These are phyloP conservation scores for Mycetomoellerius zeteki DNA, from an alignment of 1,140 invertebrate genomes.

Conservation along the genomic window DNA sequence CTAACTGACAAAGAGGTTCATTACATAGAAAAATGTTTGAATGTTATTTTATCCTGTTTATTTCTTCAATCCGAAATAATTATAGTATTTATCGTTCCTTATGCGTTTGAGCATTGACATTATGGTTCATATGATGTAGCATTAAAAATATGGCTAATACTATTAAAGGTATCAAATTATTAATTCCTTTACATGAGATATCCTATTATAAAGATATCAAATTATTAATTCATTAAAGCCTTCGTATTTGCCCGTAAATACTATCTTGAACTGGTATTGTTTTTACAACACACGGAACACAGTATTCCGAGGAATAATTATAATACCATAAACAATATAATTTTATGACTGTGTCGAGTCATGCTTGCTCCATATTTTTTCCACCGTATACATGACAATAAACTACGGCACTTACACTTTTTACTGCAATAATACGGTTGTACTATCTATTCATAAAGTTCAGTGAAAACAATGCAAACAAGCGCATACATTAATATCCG, in stretches of 20 bases:
- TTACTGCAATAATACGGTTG: constrained; percentile 18
- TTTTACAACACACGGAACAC: neutral
- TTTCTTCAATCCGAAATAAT: neutral
- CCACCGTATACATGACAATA: constrained; percentile 14
- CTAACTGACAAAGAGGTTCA: neutral
- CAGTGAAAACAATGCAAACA: neutral
- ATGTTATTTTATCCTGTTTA: neutral
- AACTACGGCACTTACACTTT: constrained; percentile 25
- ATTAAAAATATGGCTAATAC: neutral
- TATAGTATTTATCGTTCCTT: neutral
- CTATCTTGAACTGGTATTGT: neutral
- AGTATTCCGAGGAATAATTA: neutral
- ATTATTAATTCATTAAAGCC: too few relatives aligned
- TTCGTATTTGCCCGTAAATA: neutral
- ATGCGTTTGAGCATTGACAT: neutral
- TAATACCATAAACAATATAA: constrained; percentile 26
- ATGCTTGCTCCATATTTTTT: neutral
- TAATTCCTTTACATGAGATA: too few relatives aligned
- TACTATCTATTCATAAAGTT: constrained; percentile 25
- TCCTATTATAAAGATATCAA: too few relatives aligned
- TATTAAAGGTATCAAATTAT: too few relatives aligned
- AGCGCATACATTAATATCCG: constrained; percentile 24
- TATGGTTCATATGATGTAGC: neutral
- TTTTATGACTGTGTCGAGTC: constrained; percentile 27
- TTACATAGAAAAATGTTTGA: neutral